phyloP scores from a whole-genome alignment of 37 sponge, comb jelly and placozoan species.

The Haliclona indistincta region DNA sequence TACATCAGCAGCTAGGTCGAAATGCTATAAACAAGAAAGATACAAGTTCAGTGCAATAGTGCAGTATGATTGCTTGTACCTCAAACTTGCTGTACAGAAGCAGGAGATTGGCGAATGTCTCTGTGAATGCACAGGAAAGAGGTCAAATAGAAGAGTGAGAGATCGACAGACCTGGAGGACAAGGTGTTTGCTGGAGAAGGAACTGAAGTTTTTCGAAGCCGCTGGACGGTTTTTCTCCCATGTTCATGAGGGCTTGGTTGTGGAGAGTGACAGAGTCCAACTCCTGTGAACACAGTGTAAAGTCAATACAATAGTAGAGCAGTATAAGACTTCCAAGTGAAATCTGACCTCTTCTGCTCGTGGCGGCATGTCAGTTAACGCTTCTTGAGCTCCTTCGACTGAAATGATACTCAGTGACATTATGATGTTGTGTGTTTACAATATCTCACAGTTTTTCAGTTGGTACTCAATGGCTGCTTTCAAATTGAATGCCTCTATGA shows the following conservation, averaged over 20 bases:
- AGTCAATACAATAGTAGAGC: background rate
- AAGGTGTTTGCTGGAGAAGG: conserved; percentile 91
- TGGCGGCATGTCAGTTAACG: conserved; percentile 98
- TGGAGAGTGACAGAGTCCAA: conserved; percentile 95
- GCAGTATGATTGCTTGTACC: conserved; percentile 22
- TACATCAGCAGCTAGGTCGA: conserved; percentile 97
- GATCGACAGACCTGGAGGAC: conserved; percentile 85
- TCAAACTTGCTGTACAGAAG: conserved; percentile 92
- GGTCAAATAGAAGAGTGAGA: too few relatives aligned
- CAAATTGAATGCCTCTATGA: conserved; percentile 97
- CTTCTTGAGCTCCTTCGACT: conserved; percentile 91
- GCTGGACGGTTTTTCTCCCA: conserved; percentile 86
- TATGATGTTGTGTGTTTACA: background rate
- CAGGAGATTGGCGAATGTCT: conserved; percentile 94
- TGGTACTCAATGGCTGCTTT: conserved; percentile 98
- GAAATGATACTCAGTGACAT: background rate
- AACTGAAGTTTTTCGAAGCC: conserved; percentile 99
- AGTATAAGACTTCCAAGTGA: too few relatives aligned
- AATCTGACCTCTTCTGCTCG: conserved; percentile 82
- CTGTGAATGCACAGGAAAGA: too few relatives aligned
- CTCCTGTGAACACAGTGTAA: conserved; percentile 41
- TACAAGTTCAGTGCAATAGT: background rate
- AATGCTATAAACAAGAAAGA: too few relatives aligned
- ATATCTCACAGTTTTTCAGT: conserved; percentile 90
- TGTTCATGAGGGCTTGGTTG: conserved; percentile 97